Percentiles rank a stretch among this genome's conserved stretches.
Evolutionary conservation across 2,797 vertebrate genomes (phyloP).

Genomic region (Crenuchus spilurus): DNA sequence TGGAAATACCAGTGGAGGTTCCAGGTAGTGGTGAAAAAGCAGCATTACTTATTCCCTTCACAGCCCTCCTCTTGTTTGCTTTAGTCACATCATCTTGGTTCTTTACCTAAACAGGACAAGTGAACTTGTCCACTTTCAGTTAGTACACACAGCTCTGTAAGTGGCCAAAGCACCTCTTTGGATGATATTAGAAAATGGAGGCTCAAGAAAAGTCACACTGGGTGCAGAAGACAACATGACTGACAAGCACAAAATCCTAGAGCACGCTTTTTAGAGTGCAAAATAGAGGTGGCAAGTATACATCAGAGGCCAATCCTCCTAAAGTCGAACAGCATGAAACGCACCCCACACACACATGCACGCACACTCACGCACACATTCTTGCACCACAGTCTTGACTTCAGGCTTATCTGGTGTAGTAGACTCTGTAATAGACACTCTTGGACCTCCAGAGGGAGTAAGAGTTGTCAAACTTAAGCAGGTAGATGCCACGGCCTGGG

Average conservation of each 20-base stretch:
- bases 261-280: constrained; percentile 54
- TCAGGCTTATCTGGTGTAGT: constrained; percentile 98
- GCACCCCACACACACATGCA: constrained; percentile 38
- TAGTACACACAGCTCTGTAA: constrained; percentile 4
- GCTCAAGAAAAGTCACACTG: constrained; percentile 46
- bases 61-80: neutral
- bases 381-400: constrained; percentile 58
- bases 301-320: constrained; percentile 29
- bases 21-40: constrained; percentile 17
- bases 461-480: constrained; percentile 99
- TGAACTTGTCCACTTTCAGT: neutral
- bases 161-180: constrained; percentile 40
- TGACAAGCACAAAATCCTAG: constrained; percentile 48
- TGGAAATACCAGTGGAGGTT: neutral
- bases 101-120: constrained; percentile 9
- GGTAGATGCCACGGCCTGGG: constrained; percentile 95
- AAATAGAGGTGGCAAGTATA: constrained; percentile 54
- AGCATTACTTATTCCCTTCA: constrained; percentile 7
- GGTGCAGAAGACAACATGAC: constrained; percentile 46
- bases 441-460: constrained; percentile 99
- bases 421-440: constrained; percentile 99
- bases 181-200: constrained; percentile 48
- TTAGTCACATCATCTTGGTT: constrained; percentile 2
- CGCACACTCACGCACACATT: constrained; percentile 32
- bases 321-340: constrained; percentile 46